Evolutionary conservation across 2,888 invertebrate genomes (phyloP), one percentile per base, ranked within the genome.

Genomic region (Ennomos erosarius): DNA sequence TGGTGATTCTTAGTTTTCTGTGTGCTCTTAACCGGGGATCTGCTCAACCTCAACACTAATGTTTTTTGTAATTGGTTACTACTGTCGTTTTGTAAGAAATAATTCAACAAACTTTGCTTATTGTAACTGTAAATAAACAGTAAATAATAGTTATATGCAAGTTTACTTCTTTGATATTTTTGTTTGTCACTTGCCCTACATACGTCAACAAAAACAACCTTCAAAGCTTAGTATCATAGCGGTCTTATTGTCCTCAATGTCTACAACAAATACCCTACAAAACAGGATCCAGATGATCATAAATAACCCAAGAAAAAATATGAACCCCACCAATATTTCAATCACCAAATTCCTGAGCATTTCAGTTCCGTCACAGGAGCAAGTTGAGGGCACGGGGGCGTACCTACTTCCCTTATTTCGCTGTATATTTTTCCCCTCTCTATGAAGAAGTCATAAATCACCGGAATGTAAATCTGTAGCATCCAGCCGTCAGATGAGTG

Each of bases 381-480:
- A 69, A 70, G 73, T 62, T 59, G 66, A 67, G 59, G 66, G 65
- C 55, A 69, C 65, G 55, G 57, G 57, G 64, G 61, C 68, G 68
- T 64, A 60, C 56, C 65, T 43, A 52, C 75, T 76, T 76, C 78
- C 73, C 77, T 76, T 81, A 81, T 84, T 85, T 85, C 75, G 76
- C 76, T 85, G 85, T 87, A 84, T 74, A 87, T 86, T 86, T 85
- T 85, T 84, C 84, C 87, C 86, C 87, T 88, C 87, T 89, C 80
- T 85, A 91, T 90, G 87, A 91, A 91, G 89, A 86, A 88, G 88
- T 87, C 90, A 90, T 92, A 91, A 91, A 92, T 92, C 90, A 91
- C 83, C 71, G 71, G 87, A 82, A 91, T 91, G 90, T 91, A 92
- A 90, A 91, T 92, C 91, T 90, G 90, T 86, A 89, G 82, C 88